These are phyloP conservation scores for Lypha dubia DNA, from an alignment of 2,888 invertebrate species.

Conservation along the genomic window DNA sequence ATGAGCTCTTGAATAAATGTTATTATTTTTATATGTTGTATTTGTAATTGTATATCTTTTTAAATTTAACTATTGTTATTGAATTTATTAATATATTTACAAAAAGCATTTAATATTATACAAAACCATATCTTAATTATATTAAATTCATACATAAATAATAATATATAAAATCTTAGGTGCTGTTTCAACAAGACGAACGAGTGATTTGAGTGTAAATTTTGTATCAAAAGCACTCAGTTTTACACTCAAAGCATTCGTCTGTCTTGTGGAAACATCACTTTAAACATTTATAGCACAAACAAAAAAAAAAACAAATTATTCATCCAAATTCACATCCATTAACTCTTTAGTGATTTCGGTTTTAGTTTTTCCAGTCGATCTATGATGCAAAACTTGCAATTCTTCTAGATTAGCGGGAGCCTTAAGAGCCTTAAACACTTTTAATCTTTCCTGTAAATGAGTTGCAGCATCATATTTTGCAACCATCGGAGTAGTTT, in stretches of 20 bases:
- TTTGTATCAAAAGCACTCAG: no score
- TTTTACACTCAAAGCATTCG: no score
- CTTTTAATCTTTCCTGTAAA: conserved; percentile 51
- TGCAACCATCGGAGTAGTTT: conserved; percentile 45
- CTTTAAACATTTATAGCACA: no score
- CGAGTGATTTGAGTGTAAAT: no score
- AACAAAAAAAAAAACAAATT: conserved; percentile 8
- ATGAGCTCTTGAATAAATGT: not conserved
- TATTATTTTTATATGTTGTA: no score
- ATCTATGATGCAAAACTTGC: conserved; percentile 59
- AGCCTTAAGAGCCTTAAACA: conserved; percentile 57
- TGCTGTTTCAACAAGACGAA: no score
- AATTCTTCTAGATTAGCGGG: conserved; percentile 50
- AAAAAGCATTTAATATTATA: conserved; percentile 28
- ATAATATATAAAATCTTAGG: conserved; percentile 27
- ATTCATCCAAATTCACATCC: conserved; percentile 84
- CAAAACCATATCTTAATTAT: conserved; percentile 27
- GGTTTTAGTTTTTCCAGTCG: conserved; percentile 80
- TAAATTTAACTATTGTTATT: not conserved
- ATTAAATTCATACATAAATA: conserved; percentile 16
- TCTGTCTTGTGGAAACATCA: no score
- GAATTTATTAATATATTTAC: conserved; percentile 49
- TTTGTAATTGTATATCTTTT: not conserved
- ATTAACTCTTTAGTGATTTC: conserved; percentile 86
- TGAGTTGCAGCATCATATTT: conserved; percentile 53